phyloP scores from a whole-genome alignment of 2,113 vertebrate species.

The Canis aureus region DNA sequence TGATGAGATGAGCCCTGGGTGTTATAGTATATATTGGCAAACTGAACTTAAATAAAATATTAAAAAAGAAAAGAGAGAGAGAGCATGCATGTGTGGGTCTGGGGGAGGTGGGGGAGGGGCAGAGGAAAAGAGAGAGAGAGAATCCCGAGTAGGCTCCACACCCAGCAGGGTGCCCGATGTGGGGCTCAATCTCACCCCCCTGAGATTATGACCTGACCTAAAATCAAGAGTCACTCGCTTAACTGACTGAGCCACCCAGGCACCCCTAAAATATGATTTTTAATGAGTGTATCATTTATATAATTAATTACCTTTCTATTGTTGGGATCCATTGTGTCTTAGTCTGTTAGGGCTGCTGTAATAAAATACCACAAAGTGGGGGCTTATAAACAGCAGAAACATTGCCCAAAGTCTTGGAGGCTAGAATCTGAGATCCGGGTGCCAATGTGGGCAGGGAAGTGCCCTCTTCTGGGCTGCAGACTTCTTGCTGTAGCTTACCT shows the following conservation, averaged over 20 bases:
- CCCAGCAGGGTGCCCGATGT: fast-evolving
- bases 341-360: background rate
- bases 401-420: background rate
- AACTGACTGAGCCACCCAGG: background rate
- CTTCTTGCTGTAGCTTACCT: background rate
- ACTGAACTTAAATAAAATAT: no score
- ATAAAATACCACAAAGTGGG: background rate
- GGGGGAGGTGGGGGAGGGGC: background rate
- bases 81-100: background rate
- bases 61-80: background rate
- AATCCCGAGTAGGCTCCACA: background rate
- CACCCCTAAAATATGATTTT: background rate
- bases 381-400: background rate
- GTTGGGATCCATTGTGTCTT: background rate
- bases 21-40: no score
- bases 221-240: background rate
- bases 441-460: no score
- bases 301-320: background rate
- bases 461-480: background rate
- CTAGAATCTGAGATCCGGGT: background rate
- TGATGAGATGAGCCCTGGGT: no score
- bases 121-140: background rate
- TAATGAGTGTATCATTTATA: background rate
- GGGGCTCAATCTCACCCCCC: background rate
- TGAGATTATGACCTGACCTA: background rate